Evolutionary conservation across 2,113 vertebrate species (phyloP).

Genomic region (Poecile atricapillus): DNA sequence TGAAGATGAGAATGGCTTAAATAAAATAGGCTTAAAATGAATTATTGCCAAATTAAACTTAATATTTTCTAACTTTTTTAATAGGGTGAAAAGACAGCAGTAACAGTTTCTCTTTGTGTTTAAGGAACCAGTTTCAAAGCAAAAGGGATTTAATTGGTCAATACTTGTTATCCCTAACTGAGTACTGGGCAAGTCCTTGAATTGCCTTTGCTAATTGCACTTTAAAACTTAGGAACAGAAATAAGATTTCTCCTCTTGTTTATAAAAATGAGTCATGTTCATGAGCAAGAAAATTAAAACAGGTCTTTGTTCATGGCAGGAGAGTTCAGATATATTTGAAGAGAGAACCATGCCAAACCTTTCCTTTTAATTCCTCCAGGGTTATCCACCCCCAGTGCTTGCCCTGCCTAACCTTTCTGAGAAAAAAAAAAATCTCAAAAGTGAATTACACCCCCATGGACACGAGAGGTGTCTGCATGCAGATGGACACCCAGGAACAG

Average conservation of each 20-base stretch:
- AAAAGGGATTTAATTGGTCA: background rate
- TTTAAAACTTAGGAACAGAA: background rate
- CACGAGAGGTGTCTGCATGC: background rate
- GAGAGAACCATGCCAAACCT: background rate
- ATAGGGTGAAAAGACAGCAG: background rate
- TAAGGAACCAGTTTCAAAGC: background rate
- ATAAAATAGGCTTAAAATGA: background rate
- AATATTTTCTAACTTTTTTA: background rate
- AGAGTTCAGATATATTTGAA: background rate
- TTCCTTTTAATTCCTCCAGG: background rate
- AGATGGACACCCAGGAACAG: rapidly evolving
- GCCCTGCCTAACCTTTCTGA: background rate
- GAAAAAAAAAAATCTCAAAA: background rate
- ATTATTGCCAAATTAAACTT: background rate
- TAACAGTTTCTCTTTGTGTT: background rate
- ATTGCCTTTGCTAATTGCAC: background rate
- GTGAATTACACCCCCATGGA: background rate
- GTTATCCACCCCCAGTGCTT: background rate
- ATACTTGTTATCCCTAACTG: background rate
- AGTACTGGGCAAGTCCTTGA: background rate
- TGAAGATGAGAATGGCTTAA: background rate
- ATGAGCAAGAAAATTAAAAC: background rate
- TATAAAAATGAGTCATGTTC: background rate
- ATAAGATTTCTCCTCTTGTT: background rate
- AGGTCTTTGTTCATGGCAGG: background rate